Base-by-base conservation (phyloP, 2,888 invertebrate genomes). In the Mantis religiosa region DNA sequence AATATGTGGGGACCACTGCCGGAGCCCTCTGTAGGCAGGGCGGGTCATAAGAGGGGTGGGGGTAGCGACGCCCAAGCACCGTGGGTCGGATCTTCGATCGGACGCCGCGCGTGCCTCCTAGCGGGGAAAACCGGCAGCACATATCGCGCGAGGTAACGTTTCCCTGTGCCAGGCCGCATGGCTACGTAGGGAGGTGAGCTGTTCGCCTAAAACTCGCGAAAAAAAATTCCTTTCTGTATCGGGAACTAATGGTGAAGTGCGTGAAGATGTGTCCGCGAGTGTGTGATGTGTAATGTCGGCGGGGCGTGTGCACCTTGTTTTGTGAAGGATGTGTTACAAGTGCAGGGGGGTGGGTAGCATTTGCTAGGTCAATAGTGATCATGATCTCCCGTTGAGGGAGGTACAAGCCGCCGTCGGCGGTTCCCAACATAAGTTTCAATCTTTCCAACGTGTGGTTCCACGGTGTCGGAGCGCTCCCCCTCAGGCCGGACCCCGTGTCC, bases 401-500 rank as follows among this genome's bases (percentile, higher is more conserved):
- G 15, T 71, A 25, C 54, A 25, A 71, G 54, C 54, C 54, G 54
- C 25, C 54, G 20, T 71, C 54, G 25, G 20, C 54, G 54, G 54
- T 71, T 25, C 54, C 54, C 54, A 71, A 6, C 82, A 87, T 82
- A 87, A 87, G 87, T 82, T 82, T 82, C 28, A 85, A 88, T 28
- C 47, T 54, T 15, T 89, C 89, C 91, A 91, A 89, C 90, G 91
- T 92, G 91, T 92, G 92, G 92, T 92, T 92, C 91, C 91, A 91
- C 90, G 92, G 91, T 41, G 91, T 91, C 82, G 91, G 92, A 88
- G 91, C 91, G 82, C 91, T 91, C 90, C 91, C 92, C 91, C 91
- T 92, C 89, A 90, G 91, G 90, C 85, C 90, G 88, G 90, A 90
- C 89, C 81, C 82, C 47, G 88, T 85, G 30, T 85, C 90, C 47